phyloP scores from a whole-genome alignment of 2,797 vertebrate genomes.

The Premnoplex brunnescens region DNA sequence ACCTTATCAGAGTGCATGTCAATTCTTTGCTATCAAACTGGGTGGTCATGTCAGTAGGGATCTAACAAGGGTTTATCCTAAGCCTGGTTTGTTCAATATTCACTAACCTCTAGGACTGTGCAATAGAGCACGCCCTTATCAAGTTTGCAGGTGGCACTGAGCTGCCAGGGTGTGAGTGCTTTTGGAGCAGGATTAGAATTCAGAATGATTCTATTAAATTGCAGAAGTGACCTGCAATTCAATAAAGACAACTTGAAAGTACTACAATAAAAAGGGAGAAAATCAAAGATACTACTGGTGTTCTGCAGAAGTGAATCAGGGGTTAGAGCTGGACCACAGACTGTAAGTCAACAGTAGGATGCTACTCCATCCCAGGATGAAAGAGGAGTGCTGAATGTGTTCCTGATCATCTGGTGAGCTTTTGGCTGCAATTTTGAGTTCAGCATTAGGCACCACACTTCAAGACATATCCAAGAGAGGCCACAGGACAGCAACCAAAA shows the following conservation, averaged over 20 bases:
- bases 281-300: neutral
- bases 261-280: neutral
- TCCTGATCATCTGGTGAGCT: neutral
- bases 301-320: neutral
- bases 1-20: neutral
- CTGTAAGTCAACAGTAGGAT: neutral
- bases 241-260: neutral
- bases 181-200: neutral
- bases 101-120: neutral
- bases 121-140: neutral
- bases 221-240: neutral
- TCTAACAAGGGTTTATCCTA: neutral
- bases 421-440: neutral
- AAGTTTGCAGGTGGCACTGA: neutral
- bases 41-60: neutral
- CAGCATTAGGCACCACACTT: neutral
- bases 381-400: rapidly evolving
- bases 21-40: neutral
- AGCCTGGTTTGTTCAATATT: constrained; percentile 10
- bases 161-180: neutral
- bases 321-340: neutral
- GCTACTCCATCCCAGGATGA: neutral
- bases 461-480: constrained; percentile 1
- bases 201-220: neutral
- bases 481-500: constrained; percentile 41